phyloP scores from a whole-genome alignment of 30 jellyfish, hydroid and myxozoan species.

The Cassiopea xamachana region DNA sequence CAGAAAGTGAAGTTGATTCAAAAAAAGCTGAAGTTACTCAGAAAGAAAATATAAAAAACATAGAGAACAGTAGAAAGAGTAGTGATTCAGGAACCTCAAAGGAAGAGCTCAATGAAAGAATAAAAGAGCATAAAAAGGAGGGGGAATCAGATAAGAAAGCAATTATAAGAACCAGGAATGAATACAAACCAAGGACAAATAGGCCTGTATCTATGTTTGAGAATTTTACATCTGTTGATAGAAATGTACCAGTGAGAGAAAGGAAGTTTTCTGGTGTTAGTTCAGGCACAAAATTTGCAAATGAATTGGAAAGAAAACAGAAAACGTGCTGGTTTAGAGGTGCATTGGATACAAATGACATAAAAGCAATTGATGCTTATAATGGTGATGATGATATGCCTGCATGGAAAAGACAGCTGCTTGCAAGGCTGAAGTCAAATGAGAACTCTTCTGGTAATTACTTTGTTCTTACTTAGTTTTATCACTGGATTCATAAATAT shows the following conservation, averaged over 20 bases:
- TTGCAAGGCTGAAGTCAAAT: constrained; percentile 55
- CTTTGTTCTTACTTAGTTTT: not conserved
- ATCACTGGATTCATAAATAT: not conserved
- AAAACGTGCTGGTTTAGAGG: constrained; percentile 74
- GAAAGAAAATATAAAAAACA: constrained; percentile 44
- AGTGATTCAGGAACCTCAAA: not conserved
- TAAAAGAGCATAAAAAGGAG: not conserved
- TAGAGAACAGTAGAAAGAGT: constrained; percentile 27
- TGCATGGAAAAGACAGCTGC: constrained; percentile 66
- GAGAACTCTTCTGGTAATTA: constrained; percentile 22
- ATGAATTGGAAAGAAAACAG: constrained; percentile 58
- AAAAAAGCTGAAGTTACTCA: not conserved
- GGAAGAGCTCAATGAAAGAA: not conserved
- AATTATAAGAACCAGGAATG: constrained; percentile 24
- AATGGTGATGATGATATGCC: constrained; percentile 57
- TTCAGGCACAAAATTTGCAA: constrained; percentile 38
- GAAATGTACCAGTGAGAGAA: constrained; percentile 1
- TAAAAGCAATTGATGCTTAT: constrained; percentile 33
- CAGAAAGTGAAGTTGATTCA: not conserved
- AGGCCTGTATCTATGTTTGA: constrained; percentile 71
- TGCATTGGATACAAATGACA: constrained; percentile 33
- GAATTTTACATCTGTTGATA: not conserved
- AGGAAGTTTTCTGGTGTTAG: not conserved
- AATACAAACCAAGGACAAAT: constrained; percentile 3
- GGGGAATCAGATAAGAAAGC: not conserved